Conservation (phyloP, 2,888 invertebrate species). For the Parascotia fuliginaria region DNA sequence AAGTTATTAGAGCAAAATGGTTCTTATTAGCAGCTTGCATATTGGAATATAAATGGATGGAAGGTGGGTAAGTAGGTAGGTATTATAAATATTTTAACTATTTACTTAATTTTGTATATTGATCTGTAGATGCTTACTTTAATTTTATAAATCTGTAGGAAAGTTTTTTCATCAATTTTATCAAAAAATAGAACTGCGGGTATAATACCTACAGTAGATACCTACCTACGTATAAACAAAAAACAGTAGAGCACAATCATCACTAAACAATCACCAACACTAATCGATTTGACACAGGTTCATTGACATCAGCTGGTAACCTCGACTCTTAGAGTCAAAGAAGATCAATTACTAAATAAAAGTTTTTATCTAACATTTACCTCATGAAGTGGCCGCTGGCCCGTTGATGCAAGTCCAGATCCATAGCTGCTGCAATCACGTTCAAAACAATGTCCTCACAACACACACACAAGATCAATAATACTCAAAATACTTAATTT, state of each 20-base stretch:
- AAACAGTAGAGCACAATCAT: slow-evolving; percentile 27
- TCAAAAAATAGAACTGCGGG: not conserved
- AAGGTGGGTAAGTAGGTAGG: too few relatives aligned
- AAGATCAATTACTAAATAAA: not conserved
- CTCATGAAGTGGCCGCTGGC: slow-evolving; percentile 92
- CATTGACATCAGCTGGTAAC: slow-evolving; percentile 50
- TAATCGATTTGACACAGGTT: slow-evolving; percentile 55
- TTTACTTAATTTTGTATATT: too few relatives aligned
- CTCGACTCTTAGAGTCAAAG: slow-evolving; percentile 12
- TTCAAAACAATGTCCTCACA: slow-evolving; percentile 58
- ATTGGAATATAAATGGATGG: too few relatives aligned
- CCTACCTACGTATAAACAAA: slow-evolving; percentile 12
- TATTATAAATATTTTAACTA: too few relatives aligned
- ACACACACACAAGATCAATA: slow-evolving; percentile 50
- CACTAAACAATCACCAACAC: slow-evolving; percentile 44
- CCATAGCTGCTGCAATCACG: slow-evolving; percentile 84
- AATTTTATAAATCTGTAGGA: too few relatives aligned
- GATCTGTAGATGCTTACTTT: too few relatives aligned
- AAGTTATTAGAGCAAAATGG: too few relatives aligned
- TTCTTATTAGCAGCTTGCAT: too few relatives aligned
- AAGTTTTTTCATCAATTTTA: not conserved
- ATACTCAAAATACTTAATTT: slow-evolving; percentile 37
- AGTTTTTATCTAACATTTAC: slow-evolving; percentile 57
- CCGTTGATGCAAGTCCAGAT: slow-evolving; percentile 92
- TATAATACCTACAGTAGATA: slow-evolving; percentile 2